Evolutionary conservation across 2,113 vertebrate genomes (phyloP).

Genomic region (Helogale parvula): DNA sequence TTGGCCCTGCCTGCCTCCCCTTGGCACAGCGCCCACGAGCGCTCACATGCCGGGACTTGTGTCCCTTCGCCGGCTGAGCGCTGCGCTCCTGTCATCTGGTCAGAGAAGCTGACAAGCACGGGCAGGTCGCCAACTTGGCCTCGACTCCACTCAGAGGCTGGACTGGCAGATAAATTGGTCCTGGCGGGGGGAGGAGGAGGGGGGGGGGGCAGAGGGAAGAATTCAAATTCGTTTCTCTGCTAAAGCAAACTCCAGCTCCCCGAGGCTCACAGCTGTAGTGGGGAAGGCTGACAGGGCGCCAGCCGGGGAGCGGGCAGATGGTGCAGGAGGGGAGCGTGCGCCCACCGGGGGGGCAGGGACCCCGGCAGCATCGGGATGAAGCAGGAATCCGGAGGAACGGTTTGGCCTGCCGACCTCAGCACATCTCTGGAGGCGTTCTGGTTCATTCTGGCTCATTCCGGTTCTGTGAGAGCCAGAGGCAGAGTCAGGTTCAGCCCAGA

Average conservation of each 20-base stretch:
- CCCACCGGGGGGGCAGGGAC: not conserved
- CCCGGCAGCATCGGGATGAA: not conserved
- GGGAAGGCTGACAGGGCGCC: constrained; percentile 47
- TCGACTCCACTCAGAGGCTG: constrained; percentile 50
- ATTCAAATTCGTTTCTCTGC: constrained; percentile 26
- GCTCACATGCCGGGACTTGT: not conserved
- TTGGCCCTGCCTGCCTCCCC: not conserved
- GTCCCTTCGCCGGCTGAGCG: not conserved
- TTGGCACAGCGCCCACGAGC: not conserved
- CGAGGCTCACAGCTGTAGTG: not conserved
- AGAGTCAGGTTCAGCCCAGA: not conserved
- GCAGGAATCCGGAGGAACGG: not conserved
- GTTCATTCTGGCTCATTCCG: not conserved
- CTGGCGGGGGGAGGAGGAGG: not conserved
- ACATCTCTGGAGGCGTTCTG: not conserved
- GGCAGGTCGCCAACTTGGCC: constrained; percentile 72
- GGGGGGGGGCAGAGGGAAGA: constrained; percentile 20
- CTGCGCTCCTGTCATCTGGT: constrained; percentile 64
- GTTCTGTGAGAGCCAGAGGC: not conserved
- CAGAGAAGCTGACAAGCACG: constrained; percentile 60
- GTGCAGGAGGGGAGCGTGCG: not conserved
- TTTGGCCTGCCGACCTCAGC: not conserved
- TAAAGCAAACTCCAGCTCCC: not conserved
- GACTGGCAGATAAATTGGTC: constrained; percentile 70
- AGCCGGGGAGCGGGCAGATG: constrained; percentile 51